Conservation (phyloP, 2,797 vertebrate genomes). For the Sphenopsis melanotis region DNA sequence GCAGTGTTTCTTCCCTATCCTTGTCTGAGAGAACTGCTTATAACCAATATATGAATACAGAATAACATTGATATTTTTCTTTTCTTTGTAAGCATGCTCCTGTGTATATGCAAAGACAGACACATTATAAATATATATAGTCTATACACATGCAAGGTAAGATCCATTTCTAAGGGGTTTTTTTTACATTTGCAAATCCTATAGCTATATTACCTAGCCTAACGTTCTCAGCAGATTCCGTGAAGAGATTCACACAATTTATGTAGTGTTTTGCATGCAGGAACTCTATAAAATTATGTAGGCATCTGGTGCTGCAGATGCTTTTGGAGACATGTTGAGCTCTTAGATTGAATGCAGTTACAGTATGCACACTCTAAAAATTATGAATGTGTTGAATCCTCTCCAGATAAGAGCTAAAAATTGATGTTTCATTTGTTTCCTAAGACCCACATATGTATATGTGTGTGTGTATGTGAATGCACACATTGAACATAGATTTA, state of each 20-base stretch:
- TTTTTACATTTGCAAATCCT: neutral
- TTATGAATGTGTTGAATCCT: neutral
- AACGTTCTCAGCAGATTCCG: neutral
- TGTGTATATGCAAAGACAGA: neutral
- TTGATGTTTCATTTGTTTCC: neutral
- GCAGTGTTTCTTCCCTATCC: neutral
- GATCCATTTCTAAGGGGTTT: neutral
- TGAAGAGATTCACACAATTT: neutral
- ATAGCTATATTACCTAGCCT: neutral
- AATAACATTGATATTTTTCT: neutral
- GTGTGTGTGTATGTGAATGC: neutral
- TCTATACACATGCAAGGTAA: neutral
- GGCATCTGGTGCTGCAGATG: slow-evolving; percentile 8
- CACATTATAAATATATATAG: neutral
- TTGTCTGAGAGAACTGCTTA: neutral
- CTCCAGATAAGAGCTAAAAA: neutral
- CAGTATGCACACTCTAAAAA: neutral
- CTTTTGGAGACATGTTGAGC: neutral
- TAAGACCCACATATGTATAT: neutral
- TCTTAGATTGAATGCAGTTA: neutral
- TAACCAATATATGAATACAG: neutral
- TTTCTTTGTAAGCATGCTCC: neutral
- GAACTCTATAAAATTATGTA: slow-evolving; percentile 14
- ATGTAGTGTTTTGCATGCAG: neutral
- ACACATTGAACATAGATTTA: neutral